Evolutionary conservation across 1,140 invertebrate genomes (phyloP).

Genomic region (Lethrus apterus): DNA sequence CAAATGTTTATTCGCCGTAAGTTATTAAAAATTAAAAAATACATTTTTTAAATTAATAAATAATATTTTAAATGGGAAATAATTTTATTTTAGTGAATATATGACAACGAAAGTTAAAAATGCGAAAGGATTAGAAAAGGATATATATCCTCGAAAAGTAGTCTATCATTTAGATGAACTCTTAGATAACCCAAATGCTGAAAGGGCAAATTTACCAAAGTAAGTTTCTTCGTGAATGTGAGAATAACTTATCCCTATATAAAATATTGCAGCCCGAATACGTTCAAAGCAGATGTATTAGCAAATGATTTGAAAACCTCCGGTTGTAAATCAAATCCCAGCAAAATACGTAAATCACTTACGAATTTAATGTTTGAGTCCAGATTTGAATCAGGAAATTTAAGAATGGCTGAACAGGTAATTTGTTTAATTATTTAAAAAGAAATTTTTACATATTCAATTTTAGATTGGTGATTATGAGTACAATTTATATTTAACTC

Average conservation of each 20-base stretch:
- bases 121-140: conserved; percentile 8
- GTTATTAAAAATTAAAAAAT: background rate
- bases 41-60: too few relatives aligned
- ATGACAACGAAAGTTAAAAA: conserved; percentile 1
- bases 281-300: too few relatives aligned
- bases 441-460: conserved; percentile 15
- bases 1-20: conserved; percentile 3
- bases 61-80: too few relatives aligned
- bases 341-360: too few relatives aligned
- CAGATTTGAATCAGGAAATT: conserved; percentile 85
- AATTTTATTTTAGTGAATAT: conserved; percentile 10
- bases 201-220: too few relatives aligned
- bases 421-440: conserved; percentile 4
- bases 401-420: conserved; percentile 81
- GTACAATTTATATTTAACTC: conserved; percentile 80
- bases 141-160: conserved; percentile 38
- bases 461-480: conserved; percentile 61
- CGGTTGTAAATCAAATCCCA: too few relatives aligned
- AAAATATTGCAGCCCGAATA: too few relatives aligned
- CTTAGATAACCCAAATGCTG: too few relatives aligned
- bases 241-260: too few relatives aligned
- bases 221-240: too few relatives aligned
- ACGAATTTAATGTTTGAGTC: conserved; percentile 87
- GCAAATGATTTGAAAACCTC: too few relatives aligned
- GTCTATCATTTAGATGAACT: conserved; percentile 69